Evolutionary conservation across 2,113 vertebrate genomes (phyloP).

Genomic region (Scatophagus argus): DNA sequence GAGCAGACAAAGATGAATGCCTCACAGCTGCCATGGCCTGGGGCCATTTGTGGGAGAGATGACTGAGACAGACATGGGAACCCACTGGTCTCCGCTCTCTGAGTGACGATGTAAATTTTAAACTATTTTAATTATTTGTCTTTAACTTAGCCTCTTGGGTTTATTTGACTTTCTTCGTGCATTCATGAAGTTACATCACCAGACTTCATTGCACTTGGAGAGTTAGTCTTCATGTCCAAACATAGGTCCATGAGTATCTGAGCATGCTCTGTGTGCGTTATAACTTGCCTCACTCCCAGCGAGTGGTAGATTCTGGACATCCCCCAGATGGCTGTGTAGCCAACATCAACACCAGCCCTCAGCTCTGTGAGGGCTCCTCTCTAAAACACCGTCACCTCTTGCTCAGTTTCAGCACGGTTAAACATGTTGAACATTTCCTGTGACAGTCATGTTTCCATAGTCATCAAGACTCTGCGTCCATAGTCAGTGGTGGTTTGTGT

Average conservation of each 20-base stretch:
- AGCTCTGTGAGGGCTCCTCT: constrained; percentile 59
- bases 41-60: constrained; percentile 59
- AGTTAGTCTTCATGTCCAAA: constrained; percentile 54
- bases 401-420: constrained; percentile 64
- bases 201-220: constrained; percentile 9
- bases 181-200: constrained; percentile 26
- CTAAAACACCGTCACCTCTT: constrained; percentile 62
- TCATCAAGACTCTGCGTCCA: constrained; percentile 38
- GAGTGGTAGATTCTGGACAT: constrained; percentile 68
- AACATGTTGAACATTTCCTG: constrained; percentile 85
- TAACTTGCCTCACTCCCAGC: constrained; percentile 64
- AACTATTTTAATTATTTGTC: constrained; percentile 53
- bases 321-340: constrained; percentile 52
- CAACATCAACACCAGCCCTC: constrained; percentile 77
- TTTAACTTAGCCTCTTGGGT: constrained; percentile 23
- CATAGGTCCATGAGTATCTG: constrained; percentile 45
- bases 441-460: constrained; percentile 73
- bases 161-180: constrained; percentile 43
- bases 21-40: constrained; percentile 69
- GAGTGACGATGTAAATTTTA: constrained; percentile 43
- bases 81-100: constrained; percentile 42
- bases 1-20: constrained; percentile 73
- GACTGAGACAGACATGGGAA: constrained; percentile 60
- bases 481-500: constrained; percentile 29
- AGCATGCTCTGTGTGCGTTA: constrained; percentile 62